Base-by-base conservation (phyloP, 1,140 invertebrate species). In the Psix sp. region DNA sequence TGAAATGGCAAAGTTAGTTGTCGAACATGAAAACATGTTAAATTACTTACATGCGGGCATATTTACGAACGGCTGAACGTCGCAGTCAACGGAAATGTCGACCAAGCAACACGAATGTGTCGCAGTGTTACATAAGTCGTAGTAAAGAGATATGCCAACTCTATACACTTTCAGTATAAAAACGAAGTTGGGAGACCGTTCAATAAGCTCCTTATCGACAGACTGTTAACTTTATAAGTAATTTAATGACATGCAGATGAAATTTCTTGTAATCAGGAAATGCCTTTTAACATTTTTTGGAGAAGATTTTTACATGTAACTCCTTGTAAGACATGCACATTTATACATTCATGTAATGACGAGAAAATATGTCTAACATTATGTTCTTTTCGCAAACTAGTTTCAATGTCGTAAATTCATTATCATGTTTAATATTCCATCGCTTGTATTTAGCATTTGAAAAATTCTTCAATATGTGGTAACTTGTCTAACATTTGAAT, bases 121-220 rank as follows among this genome's bases (percentile, higher is more conserved):
- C 72, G 72, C 72, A 74, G 72, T 74, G 40, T 74, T 74, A 65
- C 72, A 74, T 74, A 74, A 74, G 49, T 57, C 36, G 38, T 52
- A 62, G 56, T 67, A 74, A 74, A 62, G 36, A 74, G 71, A 74
- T 74, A 66, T 63, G 71, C 71, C 71, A 67, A 74, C 43, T 67
- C 39, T 74, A 43, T 39, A 24, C 14, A 20, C 31, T 52, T 39
- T 15, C 35, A 29, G 51, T 59, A 54, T 38, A 40, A 60, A 66
- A 42, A 42, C 42, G 40, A 33, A 46, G 54, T 26, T 13, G 38
- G 29, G 7, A 66, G 31, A 21, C n/a, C 17, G 60, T 14, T 60
- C 59, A 43, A 52, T 66, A 73, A 48, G 20, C 42, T 51, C 31
- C 11, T 16, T 14, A 65, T 65, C 39, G 60, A 54, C 54, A 39